Evolutionary conservation across 1,140 invertebrate species (phyloP).

Genomic region (Heliothis virescens): DNA sequence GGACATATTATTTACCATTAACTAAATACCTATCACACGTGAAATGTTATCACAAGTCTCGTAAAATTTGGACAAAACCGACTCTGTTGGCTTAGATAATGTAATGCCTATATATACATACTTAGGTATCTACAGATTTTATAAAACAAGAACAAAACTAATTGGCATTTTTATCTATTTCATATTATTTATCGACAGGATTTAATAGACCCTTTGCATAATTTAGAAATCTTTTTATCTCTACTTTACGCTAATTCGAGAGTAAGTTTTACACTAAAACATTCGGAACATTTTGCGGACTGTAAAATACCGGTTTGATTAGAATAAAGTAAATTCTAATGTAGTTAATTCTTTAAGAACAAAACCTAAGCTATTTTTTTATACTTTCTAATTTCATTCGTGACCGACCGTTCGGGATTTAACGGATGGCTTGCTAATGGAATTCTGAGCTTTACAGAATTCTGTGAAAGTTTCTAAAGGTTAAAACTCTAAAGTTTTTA

Average conservation of each 20-base stretch:
- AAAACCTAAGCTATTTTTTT: slow-evolving; percentile 55
- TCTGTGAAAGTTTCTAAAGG: slow-evolving; percentile 40
- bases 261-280: background rate
- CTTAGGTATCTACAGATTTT: too few relatives aligned
- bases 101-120: too few relatives aligned
- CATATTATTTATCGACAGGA: background rate
- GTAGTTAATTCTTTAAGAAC: background rate
- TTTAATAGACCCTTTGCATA: slow-evolving; percentile 10
- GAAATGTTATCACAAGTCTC: too few relatives aligned
- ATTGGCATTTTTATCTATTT: background rate
- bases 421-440: background rate
- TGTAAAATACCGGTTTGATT: slow-evolving; percentile 62
- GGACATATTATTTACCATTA: too few relatives aligned
- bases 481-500: too few relatives aligned
- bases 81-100: too few relatives aligned
- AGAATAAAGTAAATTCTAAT: slow-evolving; percentile 55
- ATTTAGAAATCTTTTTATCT: slow-evolving; percentile 5
- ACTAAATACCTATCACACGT: too few relatives aligned
- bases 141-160: too few relatives aligned
- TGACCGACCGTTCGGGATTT: slow-evolving; percentile 56
- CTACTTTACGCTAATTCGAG: background rate
- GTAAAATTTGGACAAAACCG: too few relatives aligned
- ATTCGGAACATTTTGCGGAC: background rate
- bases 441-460: slow-evolving; percentile 8
- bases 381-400: slow-evolving; percentile 74